Conservation (phyloP, 2,797 vertebrate species). For the Danionella dracula region DNA sequence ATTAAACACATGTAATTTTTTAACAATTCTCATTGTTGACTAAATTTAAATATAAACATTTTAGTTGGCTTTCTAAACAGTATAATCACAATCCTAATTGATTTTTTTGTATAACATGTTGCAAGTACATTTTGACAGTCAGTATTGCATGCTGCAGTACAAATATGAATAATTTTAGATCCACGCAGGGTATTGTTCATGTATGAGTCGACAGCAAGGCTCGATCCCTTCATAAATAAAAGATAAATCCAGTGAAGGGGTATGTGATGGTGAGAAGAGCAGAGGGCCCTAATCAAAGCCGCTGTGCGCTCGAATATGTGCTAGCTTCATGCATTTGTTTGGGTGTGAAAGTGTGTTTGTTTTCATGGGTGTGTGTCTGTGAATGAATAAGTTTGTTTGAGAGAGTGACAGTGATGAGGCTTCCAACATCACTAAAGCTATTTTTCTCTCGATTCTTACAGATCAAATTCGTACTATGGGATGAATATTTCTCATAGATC, state of each 20-base stretch:
- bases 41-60: too few species aligned
- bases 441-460: slow-evolving; percentile 55
- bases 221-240: slow-evolving; percentile 69
- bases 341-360: slow-evolving; percentile 27
- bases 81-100: too few species aligned
- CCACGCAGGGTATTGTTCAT: slow-evolving; percentile 38
- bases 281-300: slow-evolving; percentile 66
- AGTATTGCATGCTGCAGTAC: too few species aligned
- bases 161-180: too few species aligned
- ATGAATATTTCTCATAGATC: slow-evolving; percentile 66
- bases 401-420: slow-evolving; percentile 54
- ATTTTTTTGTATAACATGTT: too few species aligned
- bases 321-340: too few species aligned
- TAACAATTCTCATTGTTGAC: too few species aligned
- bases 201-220: slow-evolving; percentile 58
- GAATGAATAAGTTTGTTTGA: slow-evolving; percentile 20
- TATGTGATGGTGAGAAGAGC: slow-evolving; percentile 45
- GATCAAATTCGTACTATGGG: slow-evolving; percentile 54
- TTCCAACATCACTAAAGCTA: slow-evolving; percentile 55
- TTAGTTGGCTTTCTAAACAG: too few species aligned
- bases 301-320: slow-evolving; percentile 56
- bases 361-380: slow-evolving; percentile 33
- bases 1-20: too few species aligned
- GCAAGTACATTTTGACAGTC: too few species aligned
- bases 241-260: slow-evolving; percentile 53